Conservation (phyloP, 2,797 vertebrate genomes). For the Mionectes olivaceus region DNA sequence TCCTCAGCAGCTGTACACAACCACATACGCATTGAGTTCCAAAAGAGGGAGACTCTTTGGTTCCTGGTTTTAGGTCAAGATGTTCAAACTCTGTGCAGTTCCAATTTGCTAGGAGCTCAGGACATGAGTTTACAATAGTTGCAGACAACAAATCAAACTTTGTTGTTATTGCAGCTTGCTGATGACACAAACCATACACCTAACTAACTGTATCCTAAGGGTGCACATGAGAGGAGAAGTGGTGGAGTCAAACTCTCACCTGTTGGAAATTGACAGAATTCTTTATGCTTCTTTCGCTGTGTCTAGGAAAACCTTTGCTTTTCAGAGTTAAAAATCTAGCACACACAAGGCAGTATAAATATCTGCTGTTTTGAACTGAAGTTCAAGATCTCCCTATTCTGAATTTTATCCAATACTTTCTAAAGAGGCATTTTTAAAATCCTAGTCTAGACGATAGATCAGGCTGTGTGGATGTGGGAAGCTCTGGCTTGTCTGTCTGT, state of each 20-base stretch:
- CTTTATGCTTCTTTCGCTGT: neutral
- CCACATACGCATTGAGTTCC: neutral
- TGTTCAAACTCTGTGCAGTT: neutral
- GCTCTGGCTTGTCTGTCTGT: neutral
- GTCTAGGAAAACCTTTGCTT: neutral
- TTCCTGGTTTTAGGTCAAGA: neutral
- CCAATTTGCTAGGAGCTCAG: neutral
- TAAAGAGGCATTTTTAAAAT: neutral
- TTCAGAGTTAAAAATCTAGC: neutral
- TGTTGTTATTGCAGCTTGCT: neutral
- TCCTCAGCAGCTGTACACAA: neutral
- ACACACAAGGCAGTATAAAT: neutral
- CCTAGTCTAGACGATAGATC: conserved; percentile 3
- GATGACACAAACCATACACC: neutral
- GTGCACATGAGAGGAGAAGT: neutral
- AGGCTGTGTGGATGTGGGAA: neutral
- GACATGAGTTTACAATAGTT: neutral
- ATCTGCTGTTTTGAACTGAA: neutral
- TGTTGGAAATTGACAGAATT: neutral
- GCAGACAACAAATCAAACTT: neutral
- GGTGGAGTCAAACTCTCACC: neutral
- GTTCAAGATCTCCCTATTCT: neutral
- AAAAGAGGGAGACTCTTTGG: neutral
- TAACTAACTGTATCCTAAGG: neutral
- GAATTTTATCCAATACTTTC: neutral